A percentile compares a stretch with the other conserved stretches of the same genome.
These are phyloP conservation scores for Diabrotica balteata DNA, from an alignment of 2,888 invertebrate species.

Conservation along the genomic window DNA sequence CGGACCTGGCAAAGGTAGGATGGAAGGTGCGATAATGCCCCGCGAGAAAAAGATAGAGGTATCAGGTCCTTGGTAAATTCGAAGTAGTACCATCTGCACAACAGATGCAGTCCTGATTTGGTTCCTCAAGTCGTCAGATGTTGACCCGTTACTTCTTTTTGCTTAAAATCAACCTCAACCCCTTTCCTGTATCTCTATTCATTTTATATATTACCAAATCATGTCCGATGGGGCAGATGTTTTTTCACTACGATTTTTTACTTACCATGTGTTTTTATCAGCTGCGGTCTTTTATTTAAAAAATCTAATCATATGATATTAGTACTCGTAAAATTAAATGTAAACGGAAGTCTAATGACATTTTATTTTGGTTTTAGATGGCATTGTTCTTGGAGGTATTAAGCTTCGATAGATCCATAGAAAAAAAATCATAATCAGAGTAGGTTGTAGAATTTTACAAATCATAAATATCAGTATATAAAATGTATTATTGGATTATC, in stretches of 20 bases:
- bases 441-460: too few species aligned
- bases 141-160: conserved; percentile 56
- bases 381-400: too few species aligned
- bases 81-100: conserved; percentile 55
- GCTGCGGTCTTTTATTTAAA: conserved; percentile 47
- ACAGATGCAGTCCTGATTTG: conserved; percentile 60
- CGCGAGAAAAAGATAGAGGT: conserved; percentile 37
- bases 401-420: too few species aligned
- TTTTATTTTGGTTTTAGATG: conserved; percentile 3
- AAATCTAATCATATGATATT: conserved; percentile 28
- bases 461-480: too few species aligned
- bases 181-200: conserved; percentile 55
- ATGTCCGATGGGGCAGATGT: conserved; percentile 55
- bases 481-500: too few species aligned
- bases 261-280: conserved; percentile 58
- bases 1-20: conserved; percentile 23
- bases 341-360: conserved; percentile 22
- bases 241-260: conserved; percentile 52
- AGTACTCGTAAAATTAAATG: conserved; percentile 19
- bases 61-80: conserved; percentile 42
- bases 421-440: too few species aligned
- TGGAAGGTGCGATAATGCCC: conserved; percentile 20
- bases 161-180: conserved; percentile 51
- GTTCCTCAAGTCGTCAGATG: conserved; percentile 55
- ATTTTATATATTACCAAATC: conserved; percentile 57